Conservation (phyloP, 2,113 vertebrate genomes). For the Bubalus kerabau region DNA sequence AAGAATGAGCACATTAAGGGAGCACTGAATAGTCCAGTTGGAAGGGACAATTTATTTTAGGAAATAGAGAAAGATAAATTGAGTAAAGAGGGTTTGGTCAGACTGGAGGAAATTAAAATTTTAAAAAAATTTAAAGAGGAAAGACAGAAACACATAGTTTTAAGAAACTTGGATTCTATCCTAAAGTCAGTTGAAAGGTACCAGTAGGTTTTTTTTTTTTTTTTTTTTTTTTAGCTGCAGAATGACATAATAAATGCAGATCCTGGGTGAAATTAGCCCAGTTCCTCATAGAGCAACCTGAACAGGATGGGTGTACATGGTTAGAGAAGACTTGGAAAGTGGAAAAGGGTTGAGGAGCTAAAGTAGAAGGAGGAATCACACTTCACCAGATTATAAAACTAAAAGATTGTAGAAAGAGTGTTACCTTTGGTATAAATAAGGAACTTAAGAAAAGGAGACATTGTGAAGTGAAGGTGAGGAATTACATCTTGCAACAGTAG, state of each 20-base stretch:
- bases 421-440: not conserved
- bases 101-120: not conserved
- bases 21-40: not conserved
- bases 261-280: not conserved
- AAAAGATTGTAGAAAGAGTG: not conserved
- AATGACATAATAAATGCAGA: not conserved
- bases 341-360: not conserved
- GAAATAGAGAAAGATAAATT: not conserved
- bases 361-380: not conserved
- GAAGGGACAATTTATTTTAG: not conserved
- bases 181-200: not conserved
- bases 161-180: not conserved
- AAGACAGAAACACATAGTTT: not conserved
- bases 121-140: not conserved
- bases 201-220: rapidly evolving
- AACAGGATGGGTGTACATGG: not conserved
- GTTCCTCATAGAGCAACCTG: not conserved
- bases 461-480: not conserved
- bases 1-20: not conserved
- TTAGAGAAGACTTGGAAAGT: not conserved
- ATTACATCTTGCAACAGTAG: not conserved
- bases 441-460: not conserved
- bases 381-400: not conserved
- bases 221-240: not conserved
- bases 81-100: not conserved